These are phyloP conservation scores for Rhopalosiphum padi DNA, from an alignment of 1,140 invertebrate species.

Conservation along the genomic window DNA sequence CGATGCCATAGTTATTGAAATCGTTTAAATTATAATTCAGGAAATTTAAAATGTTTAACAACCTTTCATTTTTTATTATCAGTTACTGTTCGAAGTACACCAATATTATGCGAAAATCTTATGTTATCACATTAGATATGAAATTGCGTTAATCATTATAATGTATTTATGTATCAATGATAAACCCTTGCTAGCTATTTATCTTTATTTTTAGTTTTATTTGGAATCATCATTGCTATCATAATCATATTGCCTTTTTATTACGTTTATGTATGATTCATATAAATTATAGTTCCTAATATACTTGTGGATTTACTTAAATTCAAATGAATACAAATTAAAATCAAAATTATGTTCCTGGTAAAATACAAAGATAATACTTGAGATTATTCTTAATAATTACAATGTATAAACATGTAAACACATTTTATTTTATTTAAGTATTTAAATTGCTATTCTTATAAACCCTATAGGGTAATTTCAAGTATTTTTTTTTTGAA, in stretches of 20 bases:
- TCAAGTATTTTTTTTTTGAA: slow-evolving; percentile 4
- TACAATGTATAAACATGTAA: background rate
- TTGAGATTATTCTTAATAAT: background rate
- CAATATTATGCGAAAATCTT: background rate
- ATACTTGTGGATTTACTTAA: background rate
- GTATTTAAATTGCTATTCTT: slow-evolving; percentile 8
- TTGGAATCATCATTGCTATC: background rate
- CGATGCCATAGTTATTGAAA: background rate
- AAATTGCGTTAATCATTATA: background rate
- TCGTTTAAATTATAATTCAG: background rate
- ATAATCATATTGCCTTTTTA: background rate
- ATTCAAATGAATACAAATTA: background rate
- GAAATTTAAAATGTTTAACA: background rate
- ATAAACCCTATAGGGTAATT: background rate
- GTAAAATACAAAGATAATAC: background rate
- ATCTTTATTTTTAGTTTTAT: background rate
- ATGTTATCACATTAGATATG: background rate
- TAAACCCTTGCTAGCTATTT: background rate
- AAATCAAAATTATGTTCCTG: background rate
- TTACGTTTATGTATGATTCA: background rate
- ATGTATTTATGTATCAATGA: background rate
- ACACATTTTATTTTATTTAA: background rate
- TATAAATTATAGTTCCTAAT: background rate
- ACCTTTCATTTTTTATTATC: background rate
- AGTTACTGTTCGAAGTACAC: background rate